Base-by-base conservation (phyloP, 2,797 vertebrate genomes). In the Macropus fuliginosus region DNA sequence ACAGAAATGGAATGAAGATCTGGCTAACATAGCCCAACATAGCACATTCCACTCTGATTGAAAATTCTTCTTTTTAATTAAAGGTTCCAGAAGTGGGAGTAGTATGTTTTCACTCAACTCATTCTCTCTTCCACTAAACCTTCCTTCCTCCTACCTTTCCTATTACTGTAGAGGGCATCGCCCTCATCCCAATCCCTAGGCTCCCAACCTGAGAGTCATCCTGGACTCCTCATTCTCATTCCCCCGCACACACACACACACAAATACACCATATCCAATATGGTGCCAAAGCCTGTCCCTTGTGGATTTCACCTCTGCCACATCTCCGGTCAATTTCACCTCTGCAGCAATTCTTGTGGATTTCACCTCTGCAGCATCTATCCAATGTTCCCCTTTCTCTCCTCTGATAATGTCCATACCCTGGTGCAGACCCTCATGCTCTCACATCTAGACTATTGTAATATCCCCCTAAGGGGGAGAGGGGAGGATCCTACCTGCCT, bases 31-130 rank as follows among this genome's bases (percentile, higher is more conserved):
- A n/a, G 18, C 1, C 66, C 14, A 46, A n/a, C 4, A 4, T 9
- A 24, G 90, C n/a, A 74, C 55, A 91, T 54, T 93, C 81, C 55
- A 59, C 81, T 90, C 57, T 92, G 87, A 95, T 29, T 54, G 28
- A 54, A 96, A 94, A 59, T 16, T 9, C 54, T 54, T 34, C 91
- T 93, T 0, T 54, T 74, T 91, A 90, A 54, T 5, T 5, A 16
- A 57, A 91, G 40, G 91, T 29, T 24, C 52, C 81, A 59, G 18
- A 56, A 28, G 28, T 66, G 55, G 87, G 95, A 91, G 92, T 2
- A n/a, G 16, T 31, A 12, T 87, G 40, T 56, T 66, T 29, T 91
- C n/a, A 81, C n/a, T 46, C n/a, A 40, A 21, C n/a, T 81, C n/a
- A 81, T 81, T 81, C 66, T 40, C 66, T 40, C 46, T 46, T 21